These are phyloP conservation scores for Perizoma flavofasciatum DNA, from an alignment of 2,888 invertebrate species.

Conservation along the genomic window DNA sequence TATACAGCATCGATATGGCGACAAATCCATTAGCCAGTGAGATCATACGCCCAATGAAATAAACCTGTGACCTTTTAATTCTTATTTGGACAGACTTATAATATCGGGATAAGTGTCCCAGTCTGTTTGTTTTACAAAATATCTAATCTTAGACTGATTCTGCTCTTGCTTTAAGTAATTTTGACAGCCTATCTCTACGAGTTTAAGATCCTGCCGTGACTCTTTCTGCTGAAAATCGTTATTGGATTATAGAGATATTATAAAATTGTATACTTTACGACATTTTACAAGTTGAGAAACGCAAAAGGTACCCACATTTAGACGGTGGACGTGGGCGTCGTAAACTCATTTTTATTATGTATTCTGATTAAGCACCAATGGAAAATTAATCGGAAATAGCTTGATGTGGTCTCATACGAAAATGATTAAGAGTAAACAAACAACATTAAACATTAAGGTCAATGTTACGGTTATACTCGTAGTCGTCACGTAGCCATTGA, in stretches of 20 bases:
- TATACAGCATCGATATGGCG: slow-evolving; percentile 45
- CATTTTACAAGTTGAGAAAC: neutral
- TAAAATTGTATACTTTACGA: no score
- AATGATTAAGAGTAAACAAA: slow-evolving; percentile 34
- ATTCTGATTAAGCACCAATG: slow-evolving; percentile 29
- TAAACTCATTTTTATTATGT: slow-evolving; percentile 12
- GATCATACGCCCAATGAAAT: slow-evolving; percentile 31
- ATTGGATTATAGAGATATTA: no score
- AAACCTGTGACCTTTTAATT: slow-evolving; percentile 14
- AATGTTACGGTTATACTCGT: slow-evolving; percentile 21
- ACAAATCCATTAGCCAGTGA: slow-evolving; percentile 45
- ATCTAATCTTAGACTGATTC: no score
- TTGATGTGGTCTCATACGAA: slow-evolving; percentile 18
- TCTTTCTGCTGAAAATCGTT: no score
- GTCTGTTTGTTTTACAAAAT: no score
- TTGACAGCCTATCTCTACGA: no score
- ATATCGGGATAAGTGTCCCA: neutral
- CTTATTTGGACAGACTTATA: slow-evolving; percentile 8
- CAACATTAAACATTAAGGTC: slow-evolving; percentile 35
- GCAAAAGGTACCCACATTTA: no score
- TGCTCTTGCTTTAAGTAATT: no score
- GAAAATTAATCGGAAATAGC: slow-evolving; percentile 27
- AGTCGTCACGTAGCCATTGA: slow-evolving; percentile 9
- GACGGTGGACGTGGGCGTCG: neutral
- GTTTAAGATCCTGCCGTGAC: no score